A percentile compares a stretch with the other conserved stretches of the same genome.
Conservation (phyloP, 2,797 vertebrate species). For the Hylomyscus alleni region DNA sequence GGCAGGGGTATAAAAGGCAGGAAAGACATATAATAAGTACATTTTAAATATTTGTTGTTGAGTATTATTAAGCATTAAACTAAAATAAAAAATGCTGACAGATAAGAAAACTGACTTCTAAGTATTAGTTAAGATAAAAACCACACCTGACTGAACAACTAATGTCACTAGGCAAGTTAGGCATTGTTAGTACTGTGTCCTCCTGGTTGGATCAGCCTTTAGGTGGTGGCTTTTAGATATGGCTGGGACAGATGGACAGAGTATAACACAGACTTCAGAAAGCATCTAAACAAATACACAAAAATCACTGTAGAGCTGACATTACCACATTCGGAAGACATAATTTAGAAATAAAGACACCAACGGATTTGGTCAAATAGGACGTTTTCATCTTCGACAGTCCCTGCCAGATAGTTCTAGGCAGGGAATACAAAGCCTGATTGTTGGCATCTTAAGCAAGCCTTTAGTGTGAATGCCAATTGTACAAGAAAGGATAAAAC, state of each 20-base stretch:
- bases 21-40: neutral
- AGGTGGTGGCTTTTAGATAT: neutral
- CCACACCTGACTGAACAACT: neutral
- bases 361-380: constrained; percentile 1
- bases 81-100: constrained; percentile 6
- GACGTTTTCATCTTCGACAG: neutral
- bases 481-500: neutral
- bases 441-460: constrained; percentile 37
- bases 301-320: neutral
- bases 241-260: neutral
- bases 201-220: neutral
- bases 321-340: neutral
- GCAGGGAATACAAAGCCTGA: constrained; percentile 32
- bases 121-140: constrained; percentile 14
- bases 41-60: constrained; percentile 32
- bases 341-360: neutral
- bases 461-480: constrained; percentile 30
- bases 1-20: neutral
- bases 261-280: constrained; percentile 19
- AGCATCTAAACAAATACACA: constrained; percentile 1
- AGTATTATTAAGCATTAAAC: neutral
- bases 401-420: neutral
- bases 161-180: neutral
- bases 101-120: neutral
- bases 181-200: neutral